Evolutionary conservation across 2,888 invertebrate species (phyloP).

Genomic region (Branchellion lobata): DNA sequence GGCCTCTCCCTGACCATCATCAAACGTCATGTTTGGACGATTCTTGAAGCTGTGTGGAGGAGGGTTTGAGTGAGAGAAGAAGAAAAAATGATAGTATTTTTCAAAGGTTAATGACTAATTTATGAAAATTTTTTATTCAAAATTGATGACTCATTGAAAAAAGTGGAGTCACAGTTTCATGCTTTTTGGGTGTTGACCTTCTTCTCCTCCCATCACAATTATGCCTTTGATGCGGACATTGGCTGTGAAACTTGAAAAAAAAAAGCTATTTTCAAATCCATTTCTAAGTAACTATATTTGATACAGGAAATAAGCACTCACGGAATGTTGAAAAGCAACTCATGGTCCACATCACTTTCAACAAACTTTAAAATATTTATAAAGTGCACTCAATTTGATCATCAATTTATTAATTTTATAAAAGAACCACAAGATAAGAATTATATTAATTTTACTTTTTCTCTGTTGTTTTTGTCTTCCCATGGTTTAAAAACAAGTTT

Average conservation of each 20-base stretch:
- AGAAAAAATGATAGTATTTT: background rate
- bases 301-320: conserved; percentile 64
- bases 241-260: conserved; percentile 75
- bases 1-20: conserved; percentile 70
- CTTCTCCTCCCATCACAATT: conserved; percentile 84
- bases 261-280: too few relatives aligned
- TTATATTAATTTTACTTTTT: conserved; percentile 67
- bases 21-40: conserved; percentile 89
- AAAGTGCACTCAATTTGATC: background rate
- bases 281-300: background rate
- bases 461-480: conserved; percentile 78
- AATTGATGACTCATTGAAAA: background rate
- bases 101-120: background rate
- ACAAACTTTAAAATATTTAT: conserved; percentile 73
- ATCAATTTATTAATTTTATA: background rate
- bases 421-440: background rate
- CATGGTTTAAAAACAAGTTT: conserved; percentile 87
- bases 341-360: conserved; percentile 92
- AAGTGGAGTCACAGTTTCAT: conserved; percentile 80
- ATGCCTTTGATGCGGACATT: conserved; percentile 92
- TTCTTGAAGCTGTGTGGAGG: conserved; percentile 90
- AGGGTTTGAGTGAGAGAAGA: too few relatives aligned
- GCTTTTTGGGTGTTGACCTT: conserved; percentile 79
- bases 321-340: conserved; percentile 92
- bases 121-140: background rate